phyloP scores from a whole-genome alignment of 2,113 vertebrate species.

The Upupa epops region DNA sequence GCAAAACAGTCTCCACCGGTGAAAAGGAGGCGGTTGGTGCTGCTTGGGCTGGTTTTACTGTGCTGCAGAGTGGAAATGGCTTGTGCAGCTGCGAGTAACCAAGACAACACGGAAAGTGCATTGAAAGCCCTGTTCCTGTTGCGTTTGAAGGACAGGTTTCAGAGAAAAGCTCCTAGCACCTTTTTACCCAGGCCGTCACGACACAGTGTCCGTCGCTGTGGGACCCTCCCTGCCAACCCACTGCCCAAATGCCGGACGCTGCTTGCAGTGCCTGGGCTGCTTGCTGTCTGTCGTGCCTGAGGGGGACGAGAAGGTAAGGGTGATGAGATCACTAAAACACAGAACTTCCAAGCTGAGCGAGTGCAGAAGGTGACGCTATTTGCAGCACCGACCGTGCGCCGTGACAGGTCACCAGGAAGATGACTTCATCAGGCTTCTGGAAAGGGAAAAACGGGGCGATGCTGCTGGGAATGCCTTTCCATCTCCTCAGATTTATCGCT shows the following conservation, averaged over 20 bases:
- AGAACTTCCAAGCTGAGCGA: background rate
- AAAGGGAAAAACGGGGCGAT: slow-evolving; percentile 83
- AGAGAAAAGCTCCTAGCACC: background rate
- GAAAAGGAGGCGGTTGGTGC: background rate
- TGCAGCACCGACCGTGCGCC: background rate
- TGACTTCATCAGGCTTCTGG: slow-evolving; percentile 83
- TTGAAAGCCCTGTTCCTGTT: background rate
- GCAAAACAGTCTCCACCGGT: background rate
- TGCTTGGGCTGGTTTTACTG: background rate
- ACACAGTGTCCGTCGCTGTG: background rate
- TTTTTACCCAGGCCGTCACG: background rate
- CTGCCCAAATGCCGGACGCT: background rate
- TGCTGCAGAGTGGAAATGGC: background rate
- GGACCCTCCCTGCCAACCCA: background rate
- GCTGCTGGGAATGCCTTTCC: slow-evolving; percentile 80
- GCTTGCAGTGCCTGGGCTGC: background rate
- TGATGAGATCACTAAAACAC: background rate
- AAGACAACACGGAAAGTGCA: background rate
- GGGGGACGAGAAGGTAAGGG: background rate
- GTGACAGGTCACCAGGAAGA: slow-evolving; percentile 77
- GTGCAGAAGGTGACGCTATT: background rate
- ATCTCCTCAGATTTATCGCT: background rate
- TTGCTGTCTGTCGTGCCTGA: background rate
- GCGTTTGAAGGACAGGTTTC: background rate
- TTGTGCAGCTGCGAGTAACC: background rate